These are phyloP conservation scores for Nicator chloris DNA, from an alignment of 2,113 vertebrate species.

Conservation along the genomic window DNA sequence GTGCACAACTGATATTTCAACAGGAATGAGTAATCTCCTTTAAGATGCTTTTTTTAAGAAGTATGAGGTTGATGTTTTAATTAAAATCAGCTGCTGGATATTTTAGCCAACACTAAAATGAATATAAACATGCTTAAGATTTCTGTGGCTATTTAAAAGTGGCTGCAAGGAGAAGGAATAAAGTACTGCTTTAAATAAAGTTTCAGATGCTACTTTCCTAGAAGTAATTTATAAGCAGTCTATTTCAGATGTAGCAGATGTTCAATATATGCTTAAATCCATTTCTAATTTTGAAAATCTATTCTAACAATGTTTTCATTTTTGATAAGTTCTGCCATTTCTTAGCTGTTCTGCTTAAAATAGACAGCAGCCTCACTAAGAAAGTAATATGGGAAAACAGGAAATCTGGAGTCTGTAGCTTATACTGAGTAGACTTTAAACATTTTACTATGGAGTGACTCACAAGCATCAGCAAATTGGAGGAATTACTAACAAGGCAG, in stretches of 20 bases:
- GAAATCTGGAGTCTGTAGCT: not conserved
- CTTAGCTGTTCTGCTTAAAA: not conserved
- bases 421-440: not conserved
- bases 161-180: not conserved
- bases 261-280: not conserved
- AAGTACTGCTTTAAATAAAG: not conserved
- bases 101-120: not conserved
- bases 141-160: not conserved
- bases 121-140: not conserved
- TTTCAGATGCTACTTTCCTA: not conserved
- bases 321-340: not conserved
- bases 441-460: not conserved
- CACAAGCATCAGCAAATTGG: not conserved
- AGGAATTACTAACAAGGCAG: not conserved
- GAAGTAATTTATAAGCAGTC: not conserved
- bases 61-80: not conserved
- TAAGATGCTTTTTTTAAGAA: not conserved
- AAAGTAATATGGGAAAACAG: not conserved
- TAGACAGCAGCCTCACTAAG: not conserved
- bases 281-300: not conserved
- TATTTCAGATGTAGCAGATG: not conserved
- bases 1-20: not conserved
- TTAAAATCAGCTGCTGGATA: not conserved
- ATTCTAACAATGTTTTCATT: not conserved
- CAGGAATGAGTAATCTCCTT: not conserved